Percentiles rank a stretch among this genome's conserved stretches.
phyloP scores from a whole-genome alignment of 2,888 invertebrate genomes.

The Chironomus riparius region DNA sequence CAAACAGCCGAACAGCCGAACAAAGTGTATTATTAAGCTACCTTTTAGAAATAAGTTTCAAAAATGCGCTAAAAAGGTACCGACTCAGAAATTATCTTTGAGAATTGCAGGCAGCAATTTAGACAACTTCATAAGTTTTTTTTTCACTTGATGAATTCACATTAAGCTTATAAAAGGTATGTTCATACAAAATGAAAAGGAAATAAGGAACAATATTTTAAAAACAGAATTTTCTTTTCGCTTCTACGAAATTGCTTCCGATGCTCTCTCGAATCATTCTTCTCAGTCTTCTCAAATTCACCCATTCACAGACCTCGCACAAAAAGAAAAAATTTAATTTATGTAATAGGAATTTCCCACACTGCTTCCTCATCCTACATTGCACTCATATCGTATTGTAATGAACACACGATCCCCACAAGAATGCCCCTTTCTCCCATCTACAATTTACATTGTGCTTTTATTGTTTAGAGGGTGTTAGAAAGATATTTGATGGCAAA shows the following conservation, averaged over 20 bases:
- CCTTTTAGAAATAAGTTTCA: no score
- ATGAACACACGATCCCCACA: not conserved
- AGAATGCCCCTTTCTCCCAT: not conserved
- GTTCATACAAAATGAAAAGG: not conserved
- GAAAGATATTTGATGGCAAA: slow-evolving; percentile 14
- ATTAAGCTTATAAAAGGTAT: slow-evolving; percentile 16
- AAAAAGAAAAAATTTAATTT: slow-evolving; percentile 15
- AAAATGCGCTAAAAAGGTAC: no score
- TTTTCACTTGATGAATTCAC: slow-evolving; percentile 19
- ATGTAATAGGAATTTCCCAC: slow-evolving; percentile 23
- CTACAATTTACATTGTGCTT: not conserved
- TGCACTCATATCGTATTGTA: not conserved
- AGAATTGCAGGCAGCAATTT: not conserved
- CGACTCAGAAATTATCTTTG: not conserved
- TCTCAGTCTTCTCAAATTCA: not conserved
- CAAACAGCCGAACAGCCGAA: no score
- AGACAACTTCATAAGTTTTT: no score
- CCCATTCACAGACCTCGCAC: not conserved
- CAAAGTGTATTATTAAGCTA: no score
- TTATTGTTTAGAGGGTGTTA: not conserved
- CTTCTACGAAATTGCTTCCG: not conserved
- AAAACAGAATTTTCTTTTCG: not conserved
- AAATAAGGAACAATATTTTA: no score
- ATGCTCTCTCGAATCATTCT: not conserved
- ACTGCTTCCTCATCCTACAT: not conserved